These are phyloP conservation scores for Bombus impatiens DNA, from an alignment of 1,140 invertebrate species.

Conservation along the genomic window DNA sequence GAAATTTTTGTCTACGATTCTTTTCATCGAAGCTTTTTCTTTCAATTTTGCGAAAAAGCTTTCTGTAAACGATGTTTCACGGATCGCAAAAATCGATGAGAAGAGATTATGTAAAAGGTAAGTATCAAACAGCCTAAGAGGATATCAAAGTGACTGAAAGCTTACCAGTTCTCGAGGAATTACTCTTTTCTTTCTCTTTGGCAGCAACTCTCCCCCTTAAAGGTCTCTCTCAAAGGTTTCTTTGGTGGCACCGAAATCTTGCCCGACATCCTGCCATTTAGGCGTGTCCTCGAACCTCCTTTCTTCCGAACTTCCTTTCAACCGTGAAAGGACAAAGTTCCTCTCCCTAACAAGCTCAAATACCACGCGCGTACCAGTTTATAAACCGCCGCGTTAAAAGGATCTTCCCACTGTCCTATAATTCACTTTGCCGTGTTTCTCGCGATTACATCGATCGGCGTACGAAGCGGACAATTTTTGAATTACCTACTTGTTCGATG, in stretches of 20 bases:
- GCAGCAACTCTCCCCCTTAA: too few species aligned
- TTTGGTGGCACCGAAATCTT: conserved; percentile 16
- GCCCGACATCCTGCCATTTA: conserved; percentile 31
- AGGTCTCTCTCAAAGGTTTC: conserved; percentile 1
- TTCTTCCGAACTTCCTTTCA: conserved; percentile 34
- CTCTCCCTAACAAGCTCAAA: conserved; percentile 15
- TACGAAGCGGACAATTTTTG: not conserved
- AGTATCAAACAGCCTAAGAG: not conserved
- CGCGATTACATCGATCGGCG: not conserved
- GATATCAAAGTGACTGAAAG: conserved; percentile 21
- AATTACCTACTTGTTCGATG: not conserved
- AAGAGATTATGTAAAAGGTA: not conserved
- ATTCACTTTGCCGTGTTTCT: not conserved
- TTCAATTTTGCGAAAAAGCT: not conserved
- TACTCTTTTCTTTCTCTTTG: not conserved
- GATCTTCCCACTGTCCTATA: not conserved
- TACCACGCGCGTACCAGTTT: conserved; percentile 4
- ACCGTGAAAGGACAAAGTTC: conserved; percentile 39
- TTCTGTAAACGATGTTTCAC: not conserved
- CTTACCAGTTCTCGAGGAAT: conserved; percentile 1
- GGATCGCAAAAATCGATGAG: not conserved
- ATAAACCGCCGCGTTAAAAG: not conserved
- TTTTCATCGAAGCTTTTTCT: not conserved
- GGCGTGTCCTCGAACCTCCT: conserved; percentile 21
- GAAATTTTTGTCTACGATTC: too few species aligned